Evolutionary conservation across 1,140 invertebrate species (phyloP), one percentile per base, ranked within the genome.

Genomic region (Drosophila eugracilis): DNA sequence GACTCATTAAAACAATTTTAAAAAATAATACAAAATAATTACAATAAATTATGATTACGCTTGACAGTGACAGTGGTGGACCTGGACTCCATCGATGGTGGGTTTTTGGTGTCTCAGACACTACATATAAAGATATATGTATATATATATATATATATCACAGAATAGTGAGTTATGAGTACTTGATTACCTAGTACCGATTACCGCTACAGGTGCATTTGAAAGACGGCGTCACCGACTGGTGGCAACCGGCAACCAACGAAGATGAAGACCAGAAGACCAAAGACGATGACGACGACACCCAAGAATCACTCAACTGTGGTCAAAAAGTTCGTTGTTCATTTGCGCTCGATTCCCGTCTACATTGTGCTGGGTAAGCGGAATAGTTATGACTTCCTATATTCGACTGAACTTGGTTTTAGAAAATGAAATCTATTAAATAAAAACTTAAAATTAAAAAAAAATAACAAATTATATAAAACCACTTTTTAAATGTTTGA

Each of bases 11-110:
- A 88, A 88, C 83, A 88, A 88, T 88, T 88, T 88, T 88, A 69
- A 83, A 88, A 88, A 88, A 88, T 88, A 88, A 88, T 88, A 88
- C 81, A 88, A 88, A 88, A 88, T 88, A 88, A 88, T 88, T 88
- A 88, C 83, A 88, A 88, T 88, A 88, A 88, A 88, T 88, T 88
- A 88, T 88, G 83, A 88, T 88, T 88, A 88, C 83, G 83, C 78
- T 73, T 88, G 83, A 83, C 83, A 88, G 83, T 88, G 83, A 88
- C 83, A 88, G 83, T 81, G 83, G 83, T 81, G 83, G 77, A 74
- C 57, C 42, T 39, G 47, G 39, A 30, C 60, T 52, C 70, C 78
- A 58, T 74, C 53, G 60, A 69, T 42, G 41, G 22, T 12, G 19
- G 26, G 9, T 52, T 36, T 30, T 36, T 19, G 41, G 48, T 19